These are phyloP conservation scores for Halichoerus grypus DNA, from an alignment of 2,113 vertebrate genomes.

Conservation along the genomic window DNA sequence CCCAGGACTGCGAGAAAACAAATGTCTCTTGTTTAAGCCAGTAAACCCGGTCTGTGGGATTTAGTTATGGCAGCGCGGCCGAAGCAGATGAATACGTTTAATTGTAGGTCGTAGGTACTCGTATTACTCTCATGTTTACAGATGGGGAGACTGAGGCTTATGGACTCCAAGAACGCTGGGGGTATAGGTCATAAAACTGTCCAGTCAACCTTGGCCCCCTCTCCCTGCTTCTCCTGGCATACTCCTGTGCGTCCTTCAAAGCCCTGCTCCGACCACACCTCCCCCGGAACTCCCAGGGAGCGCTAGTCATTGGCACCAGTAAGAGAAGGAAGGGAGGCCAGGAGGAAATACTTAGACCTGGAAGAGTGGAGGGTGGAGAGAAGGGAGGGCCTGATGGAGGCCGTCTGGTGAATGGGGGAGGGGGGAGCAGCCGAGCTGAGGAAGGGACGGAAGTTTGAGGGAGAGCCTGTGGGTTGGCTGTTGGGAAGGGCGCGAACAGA, in stretches of 20 bases:
- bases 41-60: neutral
- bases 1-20: neutral
- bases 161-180: neutral
- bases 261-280: neutral
- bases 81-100: neutral
- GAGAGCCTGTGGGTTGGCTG: neutral
- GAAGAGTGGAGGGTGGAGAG: neutral
- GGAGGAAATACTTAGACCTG: neutral
- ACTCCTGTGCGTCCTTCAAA: neutral
- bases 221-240: neutral
- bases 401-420: rapidly evolving
- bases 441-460: neutral
- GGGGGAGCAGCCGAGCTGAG: no score
- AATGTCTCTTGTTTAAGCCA: neutral
- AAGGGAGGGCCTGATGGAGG: neutral
- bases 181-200: neutral
- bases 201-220: neutral
- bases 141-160: neutral
- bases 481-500: neutral
- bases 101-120: neutral
- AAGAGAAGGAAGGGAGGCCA: neutral
- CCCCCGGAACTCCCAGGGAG: neutral
- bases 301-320: rapidly evolving
- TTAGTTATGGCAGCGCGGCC: neutral
- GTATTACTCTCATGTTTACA: neutral